These are phyloP conservation scores for Clarias magur DNA, from an alignment of 2,113 vertebrate genomes.

Conservation along the genomic window DNA sequence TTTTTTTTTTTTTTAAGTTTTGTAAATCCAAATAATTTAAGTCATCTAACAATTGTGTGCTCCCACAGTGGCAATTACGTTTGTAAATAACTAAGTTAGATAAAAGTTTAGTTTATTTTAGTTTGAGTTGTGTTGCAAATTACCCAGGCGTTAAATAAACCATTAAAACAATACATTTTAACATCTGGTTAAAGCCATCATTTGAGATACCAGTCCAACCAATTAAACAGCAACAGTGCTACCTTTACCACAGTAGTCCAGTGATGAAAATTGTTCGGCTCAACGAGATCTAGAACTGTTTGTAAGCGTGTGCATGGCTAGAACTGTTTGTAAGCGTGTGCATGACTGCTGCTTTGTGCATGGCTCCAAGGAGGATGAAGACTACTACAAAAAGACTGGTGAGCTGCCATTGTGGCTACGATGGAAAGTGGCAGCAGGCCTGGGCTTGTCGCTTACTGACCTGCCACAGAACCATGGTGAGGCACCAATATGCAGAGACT, in stretches of 20 bases:
- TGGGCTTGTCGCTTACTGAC: constrained; percentile 89
- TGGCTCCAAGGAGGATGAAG: constrained; percentile 94
- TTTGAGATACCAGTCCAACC: background rate
- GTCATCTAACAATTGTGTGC: background rate
- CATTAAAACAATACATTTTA: background rate
- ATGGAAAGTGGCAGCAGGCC: constrained; percentile 87
- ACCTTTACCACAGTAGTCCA: no score
- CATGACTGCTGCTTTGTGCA: constrained; percentile 96
- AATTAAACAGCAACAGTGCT: background rate
- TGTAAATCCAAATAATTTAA: background rate
- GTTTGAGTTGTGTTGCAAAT: background rate
- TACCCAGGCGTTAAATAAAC: background rate
- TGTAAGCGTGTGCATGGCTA: no score
- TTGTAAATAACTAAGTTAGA: background rate
- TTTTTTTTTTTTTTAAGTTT: background rate
- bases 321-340: no score
- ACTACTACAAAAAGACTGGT: constrained; percentile 93
- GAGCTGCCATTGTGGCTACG: constrained; percentile 87
- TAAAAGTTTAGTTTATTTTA: background rate
- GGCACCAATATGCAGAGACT: constrained; percentile 94
- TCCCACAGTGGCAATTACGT: background rate
- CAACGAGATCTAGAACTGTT: no score
- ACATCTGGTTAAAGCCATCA: background rate
- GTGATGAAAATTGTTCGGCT: no score
- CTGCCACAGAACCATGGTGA: constrained; percentile 90